These are phyloP conservation scores for Phyllotreta striolata DNA, from an alignment of 2,888 invertebrate species.

Conservation along the genomic window DNA sequence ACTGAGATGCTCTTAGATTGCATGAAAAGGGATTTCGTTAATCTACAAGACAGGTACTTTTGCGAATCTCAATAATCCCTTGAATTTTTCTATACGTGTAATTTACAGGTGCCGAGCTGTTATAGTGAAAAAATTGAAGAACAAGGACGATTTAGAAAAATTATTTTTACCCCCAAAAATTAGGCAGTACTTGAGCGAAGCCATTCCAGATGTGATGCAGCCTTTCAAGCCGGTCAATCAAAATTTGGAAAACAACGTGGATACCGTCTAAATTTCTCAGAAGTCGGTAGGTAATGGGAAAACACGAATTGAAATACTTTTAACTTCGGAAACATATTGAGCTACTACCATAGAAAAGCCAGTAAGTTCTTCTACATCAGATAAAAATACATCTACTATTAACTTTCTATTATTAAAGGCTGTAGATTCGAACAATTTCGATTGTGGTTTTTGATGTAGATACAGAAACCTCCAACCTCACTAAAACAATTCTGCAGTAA, in stretches of 20 bases:
- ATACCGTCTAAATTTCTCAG: slow-evolving; percentile 38
- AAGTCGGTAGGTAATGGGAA: neutral
- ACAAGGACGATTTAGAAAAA: slow-evolving; percentile 63
- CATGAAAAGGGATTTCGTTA: slow-evolving; percentile 70
- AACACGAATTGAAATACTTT: no score
- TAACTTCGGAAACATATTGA: no score
- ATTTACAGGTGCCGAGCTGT: slow-evolving; percentile 66
- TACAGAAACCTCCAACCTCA: no score
- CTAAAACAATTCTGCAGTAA: no score
- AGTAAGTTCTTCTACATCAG: no score
- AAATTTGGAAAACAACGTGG: slow-evolving; percentile 46
- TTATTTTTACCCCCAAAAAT: slow-evolving; percentile 68
- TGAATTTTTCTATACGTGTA: neutral
- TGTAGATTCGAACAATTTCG: no score
- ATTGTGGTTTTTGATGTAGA: no score
- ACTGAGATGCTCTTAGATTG: slow-evolving; percentile 74
- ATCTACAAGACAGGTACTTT: slow-evolving; percentile 67
- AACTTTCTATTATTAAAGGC: no score
- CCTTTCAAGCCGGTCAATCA: slow-evolving; percentile 56
- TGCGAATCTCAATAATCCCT: neutral
- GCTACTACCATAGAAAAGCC: no score
- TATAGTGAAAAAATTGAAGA: slow-evolving; percentile 66
- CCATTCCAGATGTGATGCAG: slow-evolving; percentile 59
- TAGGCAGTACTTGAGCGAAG: slow-evolving; percentile 66
- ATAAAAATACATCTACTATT: no score